Evolutionary conservation across 2,888 invertebrate genomes (phyloP), one percentile per base, ranked within the genome.

Genomic region (Xanthia icteritia): DNA sequence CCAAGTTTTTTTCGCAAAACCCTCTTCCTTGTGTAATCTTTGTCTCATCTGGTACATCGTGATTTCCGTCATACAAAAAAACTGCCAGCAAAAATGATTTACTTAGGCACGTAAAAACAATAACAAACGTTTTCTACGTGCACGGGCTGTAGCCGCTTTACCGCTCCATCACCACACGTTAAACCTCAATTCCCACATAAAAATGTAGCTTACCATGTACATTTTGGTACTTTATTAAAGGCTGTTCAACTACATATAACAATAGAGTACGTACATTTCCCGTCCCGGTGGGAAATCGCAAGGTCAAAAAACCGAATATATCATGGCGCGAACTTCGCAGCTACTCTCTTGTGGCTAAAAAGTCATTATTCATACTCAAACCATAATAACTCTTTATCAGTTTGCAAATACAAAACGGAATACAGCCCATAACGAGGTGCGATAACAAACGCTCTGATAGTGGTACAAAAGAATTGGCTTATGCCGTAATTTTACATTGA

Each of bases 391-490:
- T 63, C 77, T 79, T 88, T 91, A 91, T 91, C 91, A 88, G 81
- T 78, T 71, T 58, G 82, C 83, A 89, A 89, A 90, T 88, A 89
- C 84, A 78, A 79, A 87, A 87, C 84, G 86, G 86, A 84, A 86
- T 88, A 86, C 79, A 88, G 79, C 67, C 76, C 79, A 82, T 85
- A 85, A 88, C 84, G 72, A 86, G 79, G 71, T 68, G 63, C 88
- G 91, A 91, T 92, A 92, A 90, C 86, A 85, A 48, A 81, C 66
- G 54, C 20, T 65, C 82, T 88, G 90, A 92, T 91, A 91, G 81
- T 76, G 81, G 78, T 80, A 90, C 89, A 89, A 91, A 91, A 91
- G 89, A 91, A 92, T 90, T 89, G 86, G 68, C 70, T 82, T 73
- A 83, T 72, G 73, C 63, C 64, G 82, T 86, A 71, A 81, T 87